Base-by-base conservation (phyloP, 2,113 vertebrate species). In the Clarias batrachus region DNA sequence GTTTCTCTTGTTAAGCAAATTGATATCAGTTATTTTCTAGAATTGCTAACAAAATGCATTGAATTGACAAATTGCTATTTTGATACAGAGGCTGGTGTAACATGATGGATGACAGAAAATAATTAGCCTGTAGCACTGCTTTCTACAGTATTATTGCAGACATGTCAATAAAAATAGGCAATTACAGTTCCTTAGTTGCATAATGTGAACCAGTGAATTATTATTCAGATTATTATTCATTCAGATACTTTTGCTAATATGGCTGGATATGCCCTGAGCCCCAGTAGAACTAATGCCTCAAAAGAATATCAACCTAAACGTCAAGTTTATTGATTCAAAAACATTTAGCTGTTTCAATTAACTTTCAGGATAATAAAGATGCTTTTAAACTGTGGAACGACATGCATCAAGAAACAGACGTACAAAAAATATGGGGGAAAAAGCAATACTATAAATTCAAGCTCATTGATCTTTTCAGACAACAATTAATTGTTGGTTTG, bases 181-280 rank as follows among this genome's bases (percentile, higher is more conserved):
- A 89, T 91, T 88, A 87, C 30, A 33, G 30, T 33, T 33, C 52
- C 66, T 48, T 62, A 84, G 57, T 57, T 83, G 80, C 85, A 52
- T 68, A 77, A 81, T 88, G 78, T 63, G 52, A 19, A 33, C 25
- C 17, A 62, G 12, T 82, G 70, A 89, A 90, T n/a, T n/a, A n/a
- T n/a, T n/a, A n/a, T n/a, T n/a, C n/a, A n/a, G n/a, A n/a, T n/a
- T 52, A 76, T 89, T 89, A 87, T 76, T 88, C 87, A 88, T 66
- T 79, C 80, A 33, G 56, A 60, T 78, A 78, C 60, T 84, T 87
- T 68, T 66, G 81, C 66, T 83, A 81, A 83, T 83, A 87, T 23
- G 83, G 37, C 73, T 68, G 33, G 56, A 41, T 76, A 81, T 74
- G 80, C 81, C 57, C 63, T 60, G 60, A 59, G 68, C 65, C 79